These are phyloP conservation scores for Drosophila sulfurigaster DNA, from an alignment of 1,140 invertebrate genomes.

Conservation along the genomic window DNA sequence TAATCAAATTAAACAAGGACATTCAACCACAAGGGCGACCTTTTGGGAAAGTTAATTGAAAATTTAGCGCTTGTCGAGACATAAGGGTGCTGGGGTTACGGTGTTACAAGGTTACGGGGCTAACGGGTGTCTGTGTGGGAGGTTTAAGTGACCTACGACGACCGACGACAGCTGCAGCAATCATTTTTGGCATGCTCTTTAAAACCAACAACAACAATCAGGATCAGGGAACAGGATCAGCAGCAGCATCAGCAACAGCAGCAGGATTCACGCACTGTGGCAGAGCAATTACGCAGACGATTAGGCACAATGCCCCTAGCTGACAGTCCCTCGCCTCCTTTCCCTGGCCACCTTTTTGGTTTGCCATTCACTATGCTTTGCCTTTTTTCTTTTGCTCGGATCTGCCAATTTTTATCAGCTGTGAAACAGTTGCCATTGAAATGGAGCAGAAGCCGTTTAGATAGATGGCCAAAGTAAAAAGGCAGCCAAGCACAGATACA, in stretches of 20 bases:
- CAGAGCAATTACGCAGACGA: conserved; percentile 81
- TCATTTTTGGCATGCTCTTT: conserved; percentile 45
- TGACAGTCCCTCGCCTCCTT: conserved; percentile 1
- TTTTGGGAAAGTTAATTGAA: conserved; percentile 75
- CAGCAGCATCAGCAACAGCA: conserved; percentile 48
- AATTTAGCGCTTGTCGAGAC: conserved; percentile 57
- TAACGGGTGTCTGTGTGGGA: background rate
- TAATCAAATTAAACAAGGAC: conserved; percentile 75
- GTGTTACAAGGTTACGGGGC: background rate
- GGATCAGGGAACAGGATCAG: conserved; percentile 19
- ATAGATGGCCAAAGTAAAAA: conserved; percentile 62
- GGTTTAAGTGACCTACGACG: conserved; percentile 13
- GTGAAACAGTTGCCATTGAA: conserved; percentile 81
- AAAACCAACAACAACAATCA: conserved; percentile 34
- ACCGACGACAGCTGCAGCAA: conserved; percentile 61
- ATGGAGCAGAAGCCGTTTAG: conserved; percentile 78
- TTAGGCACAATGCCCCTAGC: conserved; percentile 64
- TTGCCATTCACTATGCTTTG: conserved; percentile 14
- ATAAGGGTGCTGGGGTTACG: conserved; percentile 6
- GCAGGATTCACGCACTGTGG: conserved; percentile 63
- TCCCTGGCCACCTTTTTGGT: background rate
- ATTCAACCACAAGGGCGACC: conserved; percentile 41
- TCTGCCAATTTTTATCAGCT: conserved; percentile 81
- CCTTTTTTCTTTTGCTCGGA: conserved; percentile 41
- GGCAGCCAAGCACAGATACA: conserved; percentile 28